phyloP scores from a whole-genome alignment of 2,797 vertebrate genomes.

The Premnoplex brunnescens region DNA sequence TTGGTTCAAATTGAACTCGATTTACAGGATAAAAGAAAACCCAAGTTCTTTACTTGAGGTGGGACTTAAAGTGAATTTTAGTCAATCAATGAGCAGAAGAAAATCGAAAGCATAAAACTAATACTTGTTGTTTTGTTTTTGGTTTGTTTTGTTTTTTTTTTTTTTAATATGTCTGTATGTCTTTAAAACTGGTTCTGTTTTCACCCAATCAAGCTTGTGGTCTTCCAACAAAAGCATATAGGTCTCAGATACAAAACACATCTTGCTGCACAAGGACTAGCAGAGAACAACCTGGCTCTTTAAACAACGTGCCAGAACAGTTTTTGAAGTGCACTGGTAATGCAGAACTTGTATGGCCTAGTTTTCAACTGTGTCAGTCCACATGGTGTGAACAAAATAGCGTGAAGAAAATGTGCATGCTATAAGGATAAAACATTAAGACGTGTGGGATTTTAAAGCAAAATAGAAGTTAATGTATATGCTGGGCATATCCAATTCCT shows the following conservation, averaged over 20 bases:
- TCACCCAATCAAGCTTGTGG: neutral
- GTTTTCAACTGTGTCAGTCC: constrained; percentile 16
- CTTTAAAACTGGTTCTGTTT: neutral
- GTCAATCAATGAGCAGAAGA: neutral
- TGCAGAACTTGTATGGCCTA: neutral
- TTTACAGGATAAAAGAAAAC: neutral
- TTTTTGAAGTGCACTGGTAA: neutral
- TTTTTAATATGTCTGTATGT: too few relatives aligned
- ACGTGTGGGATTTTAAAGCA: neutral
- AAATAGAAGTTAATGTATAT: neutral
- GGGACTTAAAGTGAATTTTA: neutral
- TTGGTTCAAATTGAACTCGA: neutral
- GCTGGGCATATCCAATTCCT: neutral
- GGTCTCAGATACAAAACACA: neutral
- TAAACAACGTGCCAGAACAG: neutral
- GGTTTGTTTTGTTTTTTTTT: too few relatives aligned
- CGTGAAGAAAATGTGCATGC: neutral
- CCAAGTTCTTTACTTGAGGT: neutral
- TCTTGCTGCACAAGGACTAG: neutral
- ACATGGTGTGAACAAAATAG: neutral
- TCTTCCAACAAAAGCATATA: neutral
- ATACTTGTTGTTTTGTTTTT: too few relatives aligned
- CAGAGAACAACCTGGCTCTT: neutral
- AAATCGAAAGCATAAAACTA: neutral
- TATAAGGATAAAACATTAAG: neutral